phyloP scores from a whole-genome alignment of 2,113 vertebrate species.

The Tor tambroides region DNA sequence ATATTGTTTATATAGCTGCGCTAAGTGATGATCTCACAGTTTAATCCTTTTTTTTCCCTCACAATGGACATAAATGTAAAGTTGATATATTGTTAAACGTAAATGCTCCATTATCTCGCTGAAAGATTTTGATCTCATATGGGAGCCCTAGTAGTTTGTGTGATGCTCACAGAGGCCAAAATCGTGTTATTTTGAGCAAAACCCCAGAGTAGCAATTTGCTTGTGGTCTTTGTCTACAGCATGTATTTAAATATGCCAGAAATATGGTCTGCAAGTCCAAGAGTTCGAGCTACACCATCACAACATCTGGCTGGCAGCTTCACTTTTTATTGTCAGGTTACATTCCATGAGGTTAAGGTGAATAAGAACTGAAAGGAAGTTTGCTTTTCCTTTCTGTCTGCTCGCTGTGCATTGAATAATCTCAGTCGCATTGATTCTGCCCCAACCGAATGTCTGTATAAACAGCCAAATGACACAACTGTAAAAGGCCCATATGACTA shows the following conservation, averaged over 20 bases:
- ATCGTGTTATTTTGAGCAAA: constrained; percentile 69
- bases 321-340: constrained; percentile 1
- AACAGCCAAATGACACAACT: constrained; percentile 11
- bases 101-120: neutral
- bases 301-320: constrained; percentile 54
- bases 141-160: constrained; percentile 7
- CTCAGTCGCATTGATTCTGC: neutral
- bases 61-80: neutral
- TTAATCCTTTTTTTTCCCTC: neutral
- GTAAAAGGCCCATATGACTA: neutral
- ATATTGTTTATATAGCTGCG: neutral
- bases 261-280: constrained; percentile 62
- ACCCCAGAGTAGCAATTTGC: constrained; percentile 69
- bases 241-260: constrained; percentile 68
- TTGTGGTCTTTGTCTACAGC: constrained; percentile 64
- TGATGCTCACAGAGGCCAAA: constrained; percentile 63
- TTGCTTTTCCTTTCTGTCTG: neutral
- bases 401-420: neutral
- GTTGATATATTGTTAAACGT: neutral
- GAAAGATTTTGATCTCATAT: constrained; percentile 24
- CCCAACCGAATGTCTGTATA: constrained; percentile 14
- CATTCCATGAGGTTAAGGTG: constrained; percentile 32
- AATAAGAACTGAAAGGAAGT: neutral
- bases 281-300: constrained; percentile 41
- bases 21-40: constrained; percentile 6